A percentile compares a stretch with the other conserved stretches of the same genome.
Evolutionary conservation across 2,888 invertebrate genomes (phyloP).

Genomic region (Galerucella pusilla): DNA sequence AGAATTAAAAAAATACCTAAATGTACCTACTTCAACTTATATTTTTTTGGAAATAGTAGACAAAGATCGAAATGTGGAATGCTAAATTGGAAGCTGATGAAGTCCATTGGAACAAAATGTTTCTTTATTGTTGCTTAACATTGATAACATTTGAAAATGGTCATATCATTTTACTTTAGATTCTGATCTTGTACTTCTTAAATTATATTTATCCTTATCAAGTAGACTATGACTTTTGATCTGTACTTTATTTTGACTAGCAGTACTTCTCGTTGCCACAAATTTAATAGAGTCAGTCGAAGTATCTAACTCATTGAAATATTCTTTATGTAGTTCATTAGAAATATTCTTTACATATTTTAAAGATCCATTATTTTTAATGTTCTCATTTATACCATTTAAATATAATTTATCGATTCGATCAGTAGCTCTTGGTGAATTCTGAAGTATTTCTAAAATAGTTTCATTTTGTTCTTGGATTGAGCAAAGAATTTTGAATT

Average conservation of each 20-base stretch:
- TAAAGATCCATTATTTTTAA: background rate
- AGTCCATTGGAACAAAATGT: too few species aligned
- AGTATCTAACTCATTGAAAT: background rate
- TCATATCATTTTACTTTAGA: background rate
- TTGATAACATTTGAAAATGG: too few species aligned
- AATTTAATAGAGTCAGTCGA: background rate
- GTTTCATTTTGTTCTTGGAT: constrained; percentile 62
- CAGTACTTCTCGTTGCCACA: background rate
- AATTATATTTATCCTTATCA: background rate
- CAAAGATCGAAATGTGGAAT: too few species aligned
- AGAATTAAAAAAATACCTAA: too few species aligned
- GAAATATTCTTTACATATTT: background rate
- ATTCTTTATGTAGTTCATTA: background rate
- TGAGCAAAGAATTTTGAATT: constrained; percentile 63
- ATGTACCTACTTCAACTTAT: too few species aligned
- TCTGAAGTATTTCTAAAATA: constrained; percentile 49
- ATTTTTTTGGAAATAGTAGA: too few species aligned
- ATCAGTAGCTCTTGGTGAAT: constrained; percentile 26
- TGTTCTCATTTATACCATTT: constrained; percentile 12
- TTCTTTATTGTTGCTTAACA: background rate
- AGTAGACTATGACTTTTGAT: background rate
- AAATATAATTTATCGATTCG: background rate
- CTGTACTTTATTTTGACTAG: too few species aligned
- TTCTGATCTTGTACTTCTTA: background rate
- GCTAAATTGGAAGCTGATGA: too few species aligned